phyloP scores from a whole-genome alignment of 2,113 vertebrate species.

The Xiphophorus hellerii region DNA sequence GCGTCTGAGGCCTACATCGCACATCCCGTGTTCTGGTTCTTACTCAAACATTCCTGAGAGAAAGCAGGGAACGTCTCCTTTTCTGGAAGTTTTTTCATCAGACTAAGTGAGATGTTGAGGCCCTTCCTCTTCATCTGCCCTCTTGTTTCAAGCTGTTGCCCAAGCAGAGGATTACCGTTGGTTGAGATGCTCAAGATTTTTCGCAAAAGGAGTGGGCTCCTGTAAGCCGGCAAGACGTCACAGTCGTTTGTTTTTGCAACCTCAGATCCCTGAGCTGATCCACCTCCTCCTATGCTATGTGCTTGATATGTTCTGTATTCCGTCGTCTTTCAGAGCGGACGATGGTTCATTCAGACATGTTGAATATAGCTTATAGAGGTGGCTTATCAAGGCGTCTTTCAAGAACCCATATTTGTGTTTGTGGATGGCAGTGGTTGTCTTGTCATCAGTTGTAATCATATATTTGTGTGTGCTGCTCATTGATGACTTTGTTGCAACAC shows the following conservation, averaged over 20 bases:
- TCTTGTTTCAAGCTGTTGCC: constrained; percentile 33
- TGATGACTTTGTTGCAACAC: neutral
- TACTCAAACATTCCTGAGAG: constrained; percentile 61
- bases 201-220: neutral
- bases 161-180: constrained; percentile 60
- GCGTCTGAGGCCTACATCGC: constrained; percentile 11
- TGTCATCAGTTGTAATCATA: neutral
- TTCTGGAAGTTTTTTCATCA: constrained; percentile 72
- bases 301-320: constrained; percentile 2
- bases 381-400: neutral
- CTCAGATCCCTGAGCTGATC: neutral
- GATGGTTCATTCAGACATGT: constrained; percentile 23
- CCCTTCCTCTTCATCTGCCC: constrained; percentile 9
- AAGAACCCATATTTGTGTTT: neutral
- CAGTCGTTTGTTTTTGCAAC: neutral
- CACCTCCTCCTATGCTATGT: constrained; percentile 12
- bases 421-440: neutral
- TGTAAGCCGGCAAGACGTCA: neutral
- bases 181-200: constrained; percentile 7
- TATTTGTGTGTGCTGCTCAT: neutral
- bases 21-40: constrained; percentile 30
- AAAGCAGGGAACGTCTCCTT: constrained; percentile 67
- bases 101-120: constrained; percentile 26
- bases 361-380: neutral
- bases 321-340: constrained; percentile 2